A percentile compares a stretch with the other conserved stretches of the same genome.
phyloP scores from a whole-genome alignment of 1,140 invertebrate species.

The Atta texana region DNA sequence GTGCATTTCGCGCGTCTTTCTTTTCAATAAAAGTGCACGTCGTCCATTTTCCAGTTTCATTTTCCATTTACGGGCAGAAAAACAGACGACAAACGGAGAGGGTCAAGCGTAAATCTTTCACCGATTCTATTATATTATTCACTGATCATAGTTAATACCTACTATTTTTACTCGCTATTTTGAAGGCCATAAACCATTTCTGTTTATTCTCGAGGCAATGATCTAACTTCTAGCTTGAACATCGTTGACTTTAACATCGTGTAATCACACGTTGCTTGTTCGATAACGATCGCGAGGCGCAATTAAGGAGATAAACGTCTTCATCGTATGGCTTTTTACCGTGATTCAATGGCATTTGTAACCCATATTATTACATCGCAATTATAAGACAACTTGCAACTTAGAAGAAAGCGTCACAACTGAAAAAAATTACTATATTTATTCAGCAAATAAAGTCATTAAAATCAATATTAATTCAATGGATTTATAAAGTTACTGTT shows the following conservation, averaged over 20 bases:
- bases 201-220: background rate
- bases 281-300: conserved; percentile 35
- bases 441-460: background rate
- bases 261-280: conserved; percentile 12
- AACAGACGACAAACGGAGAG: background rate
- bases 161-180: background rate
- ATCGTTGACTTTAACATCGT: background rate
- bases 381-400: background rate
- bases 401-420: background rate
- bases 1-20: conserved; percentile 3
- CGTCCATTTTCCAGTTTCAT: background rate
- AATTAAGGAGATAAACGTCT: conserved; percentile 39
- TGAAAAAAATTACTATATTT: background rate
- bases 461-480: background rate
- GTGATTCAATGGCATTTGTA: conserved; percentile 21
- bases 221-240: background rate
- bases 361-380: conserved; percentile 33
- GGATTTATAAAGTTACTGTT: background rate
- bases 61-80: background rate
- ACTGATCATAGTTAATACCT: background rate
- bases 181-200: background rate
- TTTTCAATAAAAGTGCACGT: background rate
- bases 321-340: conserved; percentile 11
- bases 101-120: background rate
- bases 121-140: background rate